Conservation (phyloP, 2,797 vertebrate genomes). For the Novumbra hubbsi region DNA sequence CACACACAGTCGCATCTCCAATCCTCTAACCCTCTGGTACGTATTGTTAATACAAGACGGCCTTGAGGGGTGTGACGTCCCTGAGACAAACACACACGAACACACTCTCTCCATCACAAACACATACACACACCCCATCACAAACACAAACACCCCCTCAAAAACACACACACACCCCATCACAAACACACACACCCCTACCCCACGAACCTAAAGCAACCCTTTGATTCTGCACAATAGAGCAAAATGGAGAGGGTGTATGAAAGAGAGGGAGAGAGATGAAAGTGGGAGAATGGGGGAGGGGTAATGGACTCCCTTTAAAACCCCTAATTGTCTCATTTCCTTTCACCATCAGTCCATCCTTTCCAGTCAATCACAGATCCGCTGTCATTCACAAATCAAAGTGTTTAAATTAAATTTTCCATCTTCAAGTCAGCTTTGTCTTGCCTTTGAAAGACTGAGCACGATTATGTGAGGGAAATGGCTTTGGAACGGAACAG, state of each 20-base stretch:
- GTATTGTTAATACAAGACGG: too few species aligned
- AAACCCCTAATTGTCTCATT: slow-evolving; percentile 54
- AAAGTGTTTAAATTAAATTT: not conserved
- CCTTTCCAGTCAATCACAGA: slow-evolving; percentile 51
- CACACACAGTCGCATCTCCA: not conserved
- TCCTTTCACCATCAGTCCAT: slow-evolving; percentile 39
- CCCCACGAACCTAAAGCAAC: not conserved
- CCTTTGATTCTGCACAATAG: not conserved
- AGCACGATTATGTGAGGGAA: slow-evolving; percentile 9
- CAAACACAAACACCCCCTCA: not conserved
- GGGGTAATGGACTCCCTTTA: slow-evolving; percentile 30
- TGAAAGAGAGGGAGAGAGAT: slow-evolving; percentile 6
- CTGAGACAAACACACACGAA: slow-evolving; percentile 1
- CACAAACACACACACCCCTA: slow-evolving; percentile 3
- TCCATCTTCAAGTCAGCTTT: not conserved
- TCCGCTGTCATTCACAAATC: not conserved
- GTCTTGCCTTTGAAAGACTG: not conserved
- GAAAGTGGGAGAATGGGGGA: slow-evolving; percentile 13
- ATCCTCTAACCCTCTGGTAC: too few species aligned
- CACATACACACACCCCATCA: not conserved
- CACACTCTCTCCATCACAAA: not conserved
- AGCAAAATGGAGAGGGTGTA: slow-evolving; percentile 10
- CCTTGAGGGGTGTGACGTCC: too few species aligned
- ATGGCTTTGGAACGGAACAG: slow-evolving; percentile 9
- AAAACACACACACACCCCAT: not conserved